These are phyloP conservation scores for Acronicta psi DNA, from an alignment of 2,888 invertebrate genomes.

Conservation along the genomic window DNA sequence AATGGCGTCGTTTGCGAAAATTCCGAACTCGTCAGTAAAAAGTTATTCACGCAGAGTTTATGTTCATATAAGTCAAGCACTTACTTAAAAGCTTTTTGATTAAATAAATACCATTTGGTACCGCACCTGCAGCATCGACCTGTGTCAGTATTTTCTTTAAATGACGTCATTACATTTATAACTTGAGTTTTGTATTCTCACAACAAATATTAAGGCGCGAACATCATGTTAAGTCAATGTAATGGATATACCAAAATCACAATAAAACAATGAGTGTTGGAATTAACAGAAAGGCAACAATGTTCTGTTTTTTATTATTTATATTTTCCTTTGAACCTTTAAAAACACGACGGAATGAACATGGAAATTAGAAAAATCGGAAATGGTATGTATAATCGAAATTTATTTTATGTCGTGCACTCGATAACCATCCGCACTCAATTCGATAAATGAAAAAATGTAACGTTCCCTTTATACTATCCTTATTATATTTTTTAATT, in stretches of 20 bases:
- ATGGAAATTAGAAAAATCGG: slow-evolving; percentile 70
- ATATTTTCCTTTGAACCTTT: slow-evolving; percentile 71
- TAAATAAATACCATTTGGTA: slow-evolving; percentile 35
- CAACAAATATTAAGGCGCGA: slow-evolving; percentile 87
- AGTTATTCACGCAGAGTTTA: slow-evolving; percentile 9
- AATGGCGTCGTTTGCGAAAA: slow-evolving; percentile 70
- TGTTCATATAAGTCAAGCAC: slow-evolving; percentile 32
- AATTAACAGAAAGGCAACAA: slow-evolving; percentile 88
- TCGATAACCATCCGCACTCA: slow-evolving; percentile 81
- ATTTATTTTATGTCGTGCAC: slow-evolving; percentile 81
- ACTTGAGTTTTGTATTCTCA: slow-evolving; percentile 82
- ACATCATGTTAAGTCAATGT: slow-evolving; percentile 76
- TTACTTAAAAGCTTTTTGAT: slow-evolving; percentile 50
- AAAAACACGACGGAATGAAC: slow-evolving; percentile 64
- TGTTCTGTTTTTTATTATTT: slow-evolving; percentile 73
- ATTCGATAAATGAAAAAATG: slow-evolving; percentile 71
- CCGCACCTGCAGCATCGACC: slow-evolving; percentile 13
- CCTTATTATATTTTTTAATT: slow-evolving; percentile 3
- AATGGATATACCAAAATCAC: slow-evolving; percentile 84
- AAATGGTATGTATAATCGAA: slow-evolving; percentile 85
- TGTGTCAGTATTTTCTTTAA: slow-evolving; percentile 51
- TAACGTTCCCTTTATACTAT: slow-evolving; percentile 25
- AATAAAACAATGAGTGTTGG: slow-evolving; percentile 89
- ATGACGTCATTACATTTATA: slow-evolving; percentile 71
- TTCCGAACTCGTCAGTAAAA: slow-evolving; percentile 38